A percentile compares a stretch with the other conserved stretches of the same genome.
Conservation (phyloP, 2,113 vertebrate genomes). For the Oostethus manadensis region DNA sequence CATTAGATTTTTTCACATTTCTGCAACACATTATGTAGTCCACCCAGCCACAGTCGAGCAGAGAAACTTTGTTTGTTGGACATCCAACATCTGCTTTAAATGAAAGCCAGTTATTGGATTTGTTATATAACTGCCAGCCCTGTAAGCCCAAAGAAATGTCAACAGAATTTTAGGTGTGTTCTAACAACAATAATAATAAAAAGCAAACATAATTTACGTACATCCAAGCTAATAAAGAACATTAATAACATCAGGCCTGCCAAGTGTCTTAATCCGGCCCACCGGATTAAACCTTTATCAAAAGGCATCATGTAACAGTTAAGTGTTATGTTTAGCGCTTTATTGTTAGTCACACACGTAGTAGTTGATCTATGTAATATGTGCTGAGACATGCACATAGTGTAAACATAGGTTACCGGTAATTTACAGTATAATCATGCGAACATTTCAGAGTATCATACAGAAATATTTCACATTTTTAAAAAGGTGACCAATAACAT, state of each 20-base stretch:
- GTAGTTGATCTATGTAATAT: too few relatives aligned
- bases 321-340: too few relatives aligned
- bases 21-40: conserved; percentile 2
- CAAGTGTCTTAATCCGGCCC: too few relatives aligned
- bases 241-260: too few relatives aligned
- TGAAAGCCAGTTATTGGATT: conserved; percentile 39
- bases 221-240: background rate
- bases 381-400: background rate
- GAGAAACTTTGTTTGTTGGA: conserved; percentile 12
- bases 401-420: background rate
- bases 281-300: too few relatives aligned
- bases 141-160: background rate
- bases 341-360: too few relatives aligned
- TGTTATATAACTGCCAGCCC: conserved; percentile 23
- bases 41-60: conserved; percentile 9
- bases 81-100: conserved; percentile 54
- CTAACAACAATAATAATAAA: conserved; percentile 6
- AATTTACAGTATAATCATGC: background rate
- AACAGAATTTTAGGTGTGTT: background rate
- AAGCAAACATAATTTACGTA: background rate
- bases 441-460: background rate
- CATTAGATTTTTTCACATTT: conserved; percentile 20
- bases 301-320: too few relatives aligned
- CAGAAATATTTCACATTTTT: background rate
- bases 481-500: too few relatives aligned